Evolutionary conservation across 2,113 vertebrate species (phyloP), one percentile per base, ranked within the genome.

Genomic region (Callorhinus ursinus): DNA sequence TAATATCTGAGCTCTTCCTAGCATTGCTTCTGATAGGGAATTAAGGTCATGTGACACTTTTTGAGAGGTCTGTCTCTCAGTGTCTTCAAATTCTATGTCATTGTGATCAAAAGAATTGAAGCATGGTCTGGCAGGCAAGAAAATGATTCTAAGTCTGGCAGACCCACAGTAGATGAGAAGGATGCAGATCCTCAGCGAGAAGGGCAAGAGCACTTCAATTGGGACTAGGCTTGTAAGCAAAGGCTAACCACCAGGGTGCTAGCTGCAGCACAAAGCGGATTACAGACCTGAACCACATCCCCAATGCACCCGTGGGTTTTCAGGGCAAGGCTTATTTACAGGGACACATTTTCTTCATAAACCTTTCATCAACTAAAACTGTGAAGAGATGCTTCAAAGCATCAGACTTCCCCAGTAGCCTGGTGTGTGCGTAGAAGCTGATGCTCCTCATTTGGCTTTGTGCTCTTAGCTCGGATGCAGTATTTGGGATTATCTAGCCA

Each of bases 311-410:
- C 1, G 0, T 95, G 72, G 51, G 49, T 80, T 88, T 92, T 55
- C 87, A 88, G 84, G 39, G 39, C 8, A 53, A 55, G 76, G 86
- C 49, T 97, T 93, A 84, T 83, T 95, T 88, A 95, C 81, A 92
- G 87, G 59, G 84, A 69, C 61, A n/a, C 19, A 31, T 88, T 67
- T 95, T 96, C 85, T 90, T 85, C 86, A 87, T 77, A 88, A 95
- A 79, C 79, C 51, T 95, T 94, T 96, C 84, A 97, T 90, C 53
- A 88, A 6, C 89, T 94, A 53, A 96, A 96, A 96, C 88, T 51
- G 90, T 46, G 76, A 87, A 90, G 96, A 96, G 96, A 93, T 88
- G 77, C 88, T 96, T 97, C 84, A 92, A 90, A 96, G 80, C 57
- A 12, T n/a, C 86, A 46, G 93, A 49, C 65, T 36, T 81, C 61